Percentiles rank a stretch among this genome's conserved stretches.
Conservation (phyloP, 2,113 vertebrate species). For the Nyctereutes procyonoides region DNA sequence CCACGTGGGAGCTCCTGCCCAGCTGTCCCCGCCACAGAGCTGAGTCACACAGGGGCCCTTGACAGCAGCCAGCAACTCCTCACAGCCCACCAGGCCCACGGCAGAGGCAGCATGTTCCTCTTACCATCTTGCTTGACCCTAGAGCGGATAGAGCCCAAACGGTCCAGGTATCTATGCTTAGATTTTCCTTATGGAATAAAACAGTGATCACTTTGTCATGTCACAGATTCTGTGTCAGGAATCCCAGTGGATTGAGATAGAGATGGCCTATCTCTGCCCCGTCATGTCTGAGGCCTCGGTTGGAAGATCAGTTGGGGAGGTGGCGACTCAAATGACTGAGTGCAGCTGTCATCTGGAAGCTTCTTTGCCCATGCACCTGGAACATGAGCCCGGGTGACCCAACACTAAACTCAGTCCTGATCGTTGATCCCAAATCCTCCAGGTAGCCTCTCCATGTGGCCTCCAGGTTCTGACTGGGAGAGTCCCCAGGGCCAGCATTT, state of each 20-base stretch:
- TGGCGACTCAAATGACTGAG: too few relatives aligned
- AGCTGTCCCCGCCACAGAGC: accelerated
- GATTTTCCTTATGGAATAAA: neutral
- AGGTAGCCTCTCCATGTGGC: neutral
- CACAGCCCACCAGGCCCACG: neutral
- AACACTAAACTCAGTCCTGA: too few relatives aligned
- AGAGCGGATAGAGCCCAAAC: accelerated
- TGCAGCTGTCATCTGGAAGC: neutral
- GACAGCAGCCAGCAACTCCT: neutral
- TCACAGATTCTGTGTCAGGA: neutral
- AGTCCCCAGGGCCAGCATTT: accelerated
- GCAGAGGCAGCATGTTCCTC: neutral
- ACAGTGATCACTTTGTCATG: neutral
- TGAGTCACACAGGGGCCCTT: neutral
- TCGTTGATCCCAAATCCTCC: neutral
- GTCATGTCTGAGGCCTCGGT: neutral
- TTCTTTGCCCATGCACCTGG: too few relatives aligned
- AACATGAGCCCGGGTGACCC: too few relatives aligned
- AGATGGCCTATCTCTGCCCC: neutral
- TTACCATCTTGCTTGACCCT: neutral
- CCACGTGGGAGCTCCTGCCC: neutral
- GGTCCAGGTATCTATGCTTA: neutral
- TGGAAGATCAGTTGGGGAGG: neutral
- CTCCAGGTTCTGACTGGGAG: neutral
- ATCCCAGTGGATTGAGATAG: neutral